A percentile compares a stretch with the other conserved stretches of the same genome.
Evolutionary conservation across 2,113 vertebrate genomes (phyloP).

Genomic region (Reinhardtius hippoglossoides): DNA sequence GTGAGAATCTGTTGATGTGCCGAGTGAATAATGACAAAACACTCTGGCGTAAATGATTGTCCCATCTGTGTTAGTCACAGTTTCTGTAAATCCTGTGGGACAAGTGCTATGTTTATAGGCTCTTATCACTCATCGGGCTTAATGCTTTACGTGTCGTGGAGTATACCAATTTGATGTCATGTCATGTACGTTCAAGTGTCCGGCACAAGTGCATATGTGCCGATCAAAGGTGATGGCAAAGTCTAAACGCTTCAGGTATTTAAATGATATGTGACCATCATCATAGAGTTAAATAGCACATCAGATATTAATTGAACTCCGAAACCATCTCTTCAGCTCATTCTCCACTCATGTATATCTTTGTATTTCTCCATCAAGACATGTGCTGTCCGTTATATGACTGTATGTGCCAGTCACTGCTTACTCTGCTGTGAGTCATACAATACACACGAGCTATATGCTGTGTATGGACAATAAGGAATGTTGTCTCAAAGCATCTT

Average conservation of each 20-base stretch:
- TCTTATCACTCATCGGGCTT: slow-evolving; percentile 35
- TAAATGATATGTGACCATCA: background rate
- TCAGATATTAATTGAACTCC: background rate
- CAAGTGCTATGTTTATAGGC: slow-evolving; percentile 18
- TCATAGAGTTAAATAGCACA: background rate
- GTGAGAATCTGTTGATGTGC: background rate
- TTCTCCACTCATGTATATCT: background rate
- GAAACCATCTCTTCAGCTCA: background rate
- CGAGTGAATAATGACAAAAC: background rate
- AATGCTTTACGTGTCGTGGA: slow-evolving; percentile 36
- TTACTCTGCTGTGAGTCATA: slow-evolving; percentile 37
- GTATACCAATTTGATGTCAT: slow-evolving; percentile 14
- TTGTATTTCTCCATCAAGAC: slow-evolving; percentile 2
- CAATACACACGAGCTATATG: slow-evolving; percentile 33
- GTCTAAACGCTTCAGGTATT: background rate
- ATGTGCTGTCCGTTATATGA: background rate
- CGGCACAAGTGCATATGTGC: slow-evolving; percentile 11
- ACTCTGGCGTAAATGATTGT: background rate
- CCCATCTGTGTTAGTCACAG: slow-evolving; percentile 10
- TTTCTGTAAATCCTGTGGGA: slow-evolving; percentile 32
- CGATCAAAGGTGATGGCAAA: background rate
- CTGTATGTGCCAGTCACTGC: slow-evolving; percentile 27
- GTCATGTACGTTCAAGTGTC: slow-evolving; percentile 14
- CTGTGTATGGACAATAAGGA: slow-evolving; percentile 28
- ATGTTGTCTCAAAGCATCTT: slow-evolving; percentile 41